Base-by-base conservation (phyloP, 2,113 vertebrate genomes). In the Ceyx melanurus region DNA sequence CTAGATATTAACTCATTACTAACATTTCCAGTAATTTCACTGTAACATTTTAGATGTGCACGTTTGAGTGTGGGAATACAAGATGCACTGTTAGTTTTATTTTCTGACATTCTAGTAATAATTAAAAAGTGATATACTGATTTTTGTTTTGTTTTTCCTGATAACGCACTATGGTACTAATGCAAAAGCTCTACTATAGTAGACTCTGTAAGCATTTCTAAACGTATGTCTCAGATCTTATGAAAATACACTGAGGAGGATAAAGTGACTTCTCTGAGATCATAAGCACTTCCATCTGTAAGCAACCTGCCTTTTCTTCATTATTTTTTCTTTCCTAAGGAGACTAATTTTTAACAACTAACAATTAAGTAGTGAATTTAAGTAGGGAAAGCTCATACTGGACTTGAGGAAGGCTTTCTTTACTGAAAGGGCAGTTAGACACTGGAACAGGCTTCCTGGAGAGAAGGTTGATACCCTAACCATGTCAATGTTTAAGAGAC, bases 321-420 rank as follows among this genome's bases (percentile, higher is more conserved):
- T 56, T 68, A 20, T 67, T 28, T 4, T 4, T 46, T 48, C 29
- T 61, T 67, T 51, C 10, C 25, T 35, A 67, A 51, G 26, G 15
- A 6, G 15, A 31, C 0, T 1, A 2, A 5, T 70, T 66, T 61
- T 66, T 66, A 51, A 46, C 0, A 2, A 23, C 28, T 46, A 23
- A 40, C 80, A 76, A 40, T 43, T 43, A 50, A 74, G 7, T 42
- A 48, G 20, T 60, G n/a, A 40, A 33, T 29, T 51, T 35, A 35
- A 35, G 35, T 35, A 66, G 9, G 13, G 20, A 6, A 84, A 15
- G 9, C 54, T 80, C 7, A 42, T 14, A 20, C 28, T 62, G 5
- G 10, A n/a, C 3, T 1, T 43, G 10, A 68, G 45, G 45, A 53
- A 51, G 14, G 6, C 37, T 45, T 68, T 68, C 19, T 29, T 61